Evolutionary conservation across 2,797 vertebrate species (phyloP).

Genomic region (Ceryle rudis): DNA sequence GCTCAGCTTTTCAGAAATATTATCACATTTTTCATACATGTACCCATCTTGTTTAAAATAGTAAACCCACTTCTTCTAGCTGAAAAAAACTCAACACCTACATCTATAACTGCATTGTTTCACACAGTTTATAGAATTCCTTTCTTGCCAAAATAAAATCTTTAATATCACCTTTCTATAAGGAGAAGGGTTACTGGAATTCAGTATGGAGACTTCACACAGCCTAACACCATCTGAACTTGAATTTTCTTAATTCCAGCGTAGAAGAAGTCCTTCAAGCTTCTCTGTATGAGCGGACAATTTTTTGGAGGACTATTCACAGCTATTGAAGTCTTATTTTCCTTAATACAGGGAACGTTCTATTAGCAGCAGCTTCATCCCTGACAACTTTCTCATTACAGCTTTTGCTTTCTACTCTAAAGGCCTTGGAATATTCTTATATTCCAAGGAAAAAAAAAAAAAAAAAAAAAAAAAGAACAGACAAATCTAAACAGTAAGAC

Average conservation of each 20-base stretch:
- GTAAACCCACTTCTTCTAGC: background rate
- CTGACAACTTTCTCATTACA: slow-evolving; percentile 27
- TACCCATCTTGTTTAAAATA: background rate
- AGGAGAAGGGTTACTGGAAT: background rate
- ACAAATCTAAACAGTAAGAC: background rate
- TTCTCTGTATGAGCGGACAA: background rate
- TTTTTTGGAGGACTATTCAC: background rate
- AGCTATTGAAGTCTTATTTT: slow-evolving; percentile 29
- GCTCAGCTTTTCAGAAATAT: background rate
- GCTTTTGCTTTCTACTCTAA: background rate
- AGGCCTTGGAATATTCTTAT: background rate
- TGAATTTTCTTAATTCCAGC: background rate
- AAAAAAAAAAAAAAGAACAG: background rate
- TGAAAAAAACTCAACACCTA: background rate
- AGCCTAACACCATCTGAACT: background rate
- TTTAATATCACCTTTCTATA: background rate
- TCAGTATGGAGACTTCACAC: background rate
- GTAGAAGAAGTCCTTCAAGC: background rate
- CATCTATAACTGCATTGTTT: background rate
- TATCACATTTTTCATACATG: background rate
- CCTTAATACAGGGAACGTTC: background rate
- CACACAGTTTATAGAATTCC: background rate
- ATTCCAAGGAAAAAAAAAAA: background rate
- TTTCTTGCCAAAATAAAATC: background rate
- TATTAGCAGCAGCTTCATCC: slow-evolving; percentile 25